These are phyloP conservation scores for Dipodomys spectabilis DNA, from an alignment of 2,113 vertebrate species.

Conservation along the genomic window DNA sequence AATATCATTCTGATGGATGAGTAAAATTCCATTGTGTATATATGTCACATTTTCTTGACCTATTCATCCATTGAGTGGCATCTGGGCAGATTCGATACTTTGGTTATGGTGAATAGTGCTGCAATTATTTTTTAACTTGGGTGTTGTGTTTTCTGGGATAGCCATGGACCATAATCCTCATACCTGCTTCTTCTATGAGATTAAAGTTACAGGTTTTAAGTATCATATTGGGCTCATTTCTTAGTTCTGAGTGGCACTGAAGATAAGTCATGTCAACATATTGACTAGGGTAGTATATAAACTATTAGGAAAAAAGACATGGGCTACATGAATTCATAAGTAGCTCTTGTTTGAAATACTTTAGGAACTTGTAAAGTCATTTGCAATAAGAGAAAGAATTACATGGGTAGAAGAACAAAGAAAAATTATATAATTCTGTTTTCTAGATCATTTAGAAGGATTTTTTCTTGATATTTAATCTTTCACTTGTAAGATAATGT, in stretches of 20 bases:
- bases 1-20: too few relatives aligned
- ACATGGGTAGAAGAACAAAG: background rate
- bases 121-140: too few relatives aligned
- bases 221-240: slow-evolving; percentile 19
- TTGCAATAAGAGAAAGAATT: slow-evolving; percentile 44
- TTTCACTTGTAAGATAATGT: slow-evolving; percentile 4
- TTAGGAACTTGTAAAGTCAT: slow-evolving; percentile 44
- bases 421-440: background rate
- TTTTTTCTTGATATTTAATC: slow-evolving; percentile 5
- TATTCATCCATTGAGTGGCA: too few relatives aligned
- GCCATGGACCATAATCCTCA: too few relatives aligned
- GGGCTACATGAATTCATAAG: background rate
- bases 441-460: background rate
- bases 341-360: slow-evolving; percentile 58
- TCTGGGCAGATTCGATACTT: too few relatives aligned
- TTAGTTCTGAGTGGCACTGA: slow-evolving; percentile 67
- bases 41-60: too few relatives aligned
- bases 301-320: slow-evolving; percentile 48
- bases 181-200: too few relatives aligned
- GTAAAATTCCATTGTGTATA: too few relatives aligned
- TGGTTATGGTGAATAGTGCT: too few relatives aligned
- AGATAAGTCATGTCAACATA: slow-evolving; percentile 64
- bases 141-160: too few relatives aligned
- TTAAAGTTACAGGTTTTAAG: too few relatives aligned
- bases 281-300: background rate